Conservation (phyloP, 2,888 invertebrate species). For the Automeris io region DNA sequence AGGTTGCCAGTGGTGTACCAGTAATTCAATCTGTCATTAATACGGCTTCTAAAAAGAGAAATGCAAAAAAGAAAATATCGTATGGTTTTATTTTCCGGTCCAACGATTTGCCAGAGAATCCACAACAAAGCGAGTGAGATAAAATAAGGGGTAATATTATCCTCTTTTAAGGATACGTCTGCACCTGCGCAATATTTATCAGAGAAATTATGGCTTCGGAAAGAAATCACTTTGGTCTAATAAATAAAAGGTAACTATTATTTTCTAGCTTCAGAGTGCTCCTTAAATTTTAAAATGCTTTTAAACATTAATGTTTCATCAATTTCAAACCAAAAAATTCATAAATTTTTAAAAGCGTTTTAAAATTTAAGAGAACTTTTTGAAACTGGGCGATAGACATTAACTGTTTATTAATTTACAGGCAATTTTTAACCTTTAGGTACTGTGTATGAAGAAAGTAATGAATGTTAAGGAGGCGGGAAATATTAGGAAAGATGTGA, state of each 20-base stretch:
- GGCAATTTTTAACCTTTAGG: too few relatives aligned
- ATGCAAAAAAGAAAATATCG: constrained; percentile 18
- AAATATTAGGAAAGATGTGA: too few relatives aligned
- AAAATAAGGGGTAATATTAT: constrained; percentile 44
- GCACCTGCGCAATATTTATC: constrained; percentile 56
- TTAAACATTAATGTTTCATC: too few relatives aligned
- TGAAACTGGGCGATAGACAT: too few relatives aligned
- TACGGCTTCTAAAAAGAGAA: constrained; percentile 34
- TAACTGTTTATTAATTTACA: too few relatives aligned
- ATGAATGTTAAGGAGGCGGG: too few relatives aligned
- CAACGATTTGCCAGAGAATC: constrained; percentile 26
- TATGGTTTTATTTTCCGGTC: constrained; percentile 20
- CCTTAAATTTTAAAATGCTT: too few relatives aligned
- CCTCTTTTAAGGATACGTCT: constrained; percentile 51
- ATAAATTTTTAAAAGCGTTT: too few relatives aligned
- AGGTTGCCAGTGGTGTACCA: constrained; percentile 21
- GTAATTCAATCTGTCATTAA: constrained; percentile 32
- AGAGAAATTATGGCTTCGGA: constrained; percentile 44
- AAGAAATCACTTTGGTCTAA: constrained; percentile 31
- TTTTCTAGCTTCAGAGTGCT: too few relatives aligned
- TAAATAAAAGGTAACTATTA: constrained; percentile 3
- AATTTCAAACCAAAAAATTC: too few relatives aligned
- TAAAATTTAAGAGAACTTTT: too few relatives aligned
- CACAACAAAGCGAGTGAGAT: constrained; percentile 26
- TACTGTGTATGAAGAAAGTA: too few relatives aligned